phyloP scores from a whole-genome alignment of 2,888 invertebrate genomes.

The Myopa testacea region DNA sequence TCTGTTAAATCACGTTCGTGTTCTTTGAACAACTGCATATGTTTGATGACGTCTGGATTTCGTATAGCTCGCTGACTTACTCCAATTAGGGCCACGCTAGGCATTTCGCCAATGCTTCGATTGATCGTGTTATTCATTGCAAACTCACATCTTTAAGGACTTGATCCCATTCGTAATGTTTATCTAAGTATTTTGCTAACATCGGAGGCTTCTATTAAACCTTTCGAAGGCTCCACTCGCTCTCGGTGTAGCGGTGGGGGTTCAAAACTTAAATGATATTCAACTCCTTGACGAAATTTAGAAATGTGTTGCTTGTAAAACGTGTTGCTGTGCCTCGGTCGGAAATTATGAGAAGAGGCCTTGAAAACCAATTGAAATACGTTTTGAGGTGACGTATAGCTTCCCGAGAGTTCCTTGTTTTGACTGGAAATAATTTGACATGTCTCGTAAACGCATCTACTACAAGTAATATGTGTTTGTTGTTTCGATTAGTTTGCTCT shows the following conservation, averaged over 20 bases:
- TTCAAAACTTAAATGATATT: slow-evolving; percentile 39
- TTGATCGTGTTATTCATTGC: neutral
- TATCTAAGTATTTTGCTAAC: neutral
- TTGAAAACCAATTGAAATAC: slow-evolving; percentile 32
- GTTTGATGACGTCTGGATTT: neutral
- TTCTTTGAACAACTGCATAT: neutral
- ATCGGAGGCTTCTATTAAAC: no score
- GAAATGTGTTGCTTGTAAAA: slow-evolving; percentile 33
- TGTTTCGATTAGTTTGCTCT: slow-evolving; percentile 30
- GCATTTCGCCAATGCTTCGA: neutral
- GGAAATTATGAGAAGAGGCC: slow-evolving; percentile 37
- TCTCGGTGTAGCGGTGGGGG: slow-evolving; percentile 35
- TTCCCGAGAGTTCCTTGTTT: slow-evolving; percentile 32
- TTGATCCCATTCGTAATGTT: neutral
- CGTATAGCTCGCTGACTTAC: slow-evolving; percentile 1
- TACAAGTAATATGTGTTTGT: slow-evolving; percentile 33
- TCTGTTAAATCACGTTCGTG: neutral
- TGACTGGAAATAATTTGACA: slow-evolving; percentile 36
- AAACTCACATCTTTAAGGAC: neutral
- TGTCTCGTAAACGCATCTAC: slow-evolving; percentile 16
- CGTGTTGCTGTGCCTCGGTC: slow-evolving; percentile 34
- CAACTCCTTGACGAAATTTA: slow-evolving; percentile 23
- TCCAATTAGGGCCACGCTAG: neutral
- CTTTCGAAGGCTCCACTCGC: no score
- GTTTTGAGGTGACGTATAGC: slow-evolving; percentile 19